A percentile compares a stretch with the other conserved stretches of the same genome.
phyloP scores from a whole-genome alignment of 1,140 invertebrate species.

The Anastrepha ludens region DNA sequence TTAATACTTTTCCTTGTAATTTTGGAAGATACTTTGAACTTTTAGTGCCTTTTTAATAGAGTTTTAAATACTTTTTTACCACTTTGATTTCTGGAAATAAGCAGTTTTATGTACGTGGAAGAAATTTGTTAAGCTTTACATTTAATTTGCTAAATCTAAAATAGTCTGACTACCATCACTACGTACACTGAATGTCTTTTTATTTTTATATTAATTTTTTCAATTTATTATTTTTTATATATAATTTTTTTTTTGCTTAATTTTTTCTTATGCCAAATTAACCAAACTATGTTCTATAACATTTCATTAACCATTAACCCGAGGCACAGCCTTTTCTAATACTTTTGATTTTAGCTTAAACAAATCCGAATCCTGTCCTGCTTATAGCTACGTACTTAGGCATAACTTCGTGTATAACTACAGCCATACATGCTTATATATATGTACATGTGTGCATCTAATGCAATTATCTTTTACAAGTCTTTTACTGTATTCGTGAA shows the following conservation, averaged over 20 bases:
- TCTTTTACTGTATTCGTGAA: conserved; percentile 13
- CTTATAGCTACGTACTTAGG: background rate
- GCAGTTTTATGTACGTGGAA: background rate
- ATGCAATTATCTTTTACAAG: background rate
- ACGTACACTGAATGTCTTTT: background rate
- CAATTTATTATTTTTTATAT: background rate
- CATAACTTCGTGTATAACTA: background rate
- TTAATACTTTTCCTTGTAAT: conserved; percentile 39
- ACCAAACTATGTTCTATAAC: background rate
- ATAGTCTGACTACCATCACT: background rate
- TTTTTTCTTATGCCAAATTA: background rate
- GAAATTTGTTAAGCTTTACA: background rate
- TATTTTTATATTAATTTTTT: background rate
- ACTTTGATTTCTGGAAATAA: background rate
- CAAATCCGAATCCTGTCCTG: background rate
- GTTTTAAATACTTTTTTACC: background rate
- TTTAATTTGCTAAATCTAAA: background rate
- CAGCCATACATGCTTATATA: background rate
- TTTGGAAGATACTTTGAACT: conserved; percentile 32
- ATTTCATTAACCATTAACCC: conserved; percentile 21
- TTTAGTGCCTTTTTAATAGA: conserved; percentile 37
- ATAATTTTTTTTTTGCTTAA: background rate
- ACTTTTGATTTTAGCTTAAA: background rate
- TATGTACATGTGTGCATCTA: background rate
- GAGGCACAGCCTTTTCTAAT: conserved; percentile 31